These are phyloP conservation scores for Druon quercuslanigerum DNA, from an alignment of 1,140 invertebrate species.

Conservation along the genomic window DNA sequence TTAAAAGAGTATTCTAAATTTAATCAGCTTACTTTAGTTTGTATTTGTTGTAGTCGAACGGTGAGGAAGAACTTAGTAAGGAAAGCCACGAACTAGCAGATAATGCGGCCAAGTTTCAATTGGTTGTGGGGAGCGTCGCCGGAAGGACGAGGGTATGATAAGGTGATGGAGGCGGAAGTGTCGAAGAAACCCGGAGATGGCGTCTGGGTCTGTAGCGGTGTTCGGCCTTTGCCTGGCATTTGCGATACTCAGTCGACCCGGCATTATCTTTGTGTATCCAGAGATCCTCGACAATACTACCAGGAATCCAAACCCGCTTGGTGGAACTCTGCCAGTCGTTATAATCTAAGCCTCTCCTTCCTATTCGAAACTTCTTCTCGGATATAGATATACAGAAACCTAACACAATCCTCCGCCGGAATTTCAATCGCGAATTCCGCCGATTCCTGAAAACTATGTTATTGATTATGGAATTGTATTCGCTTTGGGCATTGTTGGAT, in stretches of 20 bases:
- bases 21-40: too few relatives aligned
- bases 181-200: constrained; percentile 27
- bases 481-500: constrained; percentile 16
- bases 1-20: too few relatives aligned
- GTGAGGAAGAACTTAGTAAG: not conserved
- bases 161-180: constrained; percentile 10
- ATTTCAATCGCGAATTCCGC: constrained; percentile 19
- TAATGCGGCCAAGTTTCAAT: constrained; percentile 17
- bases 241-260: constrained; percentile 38
- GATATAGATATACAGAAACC: constrained; percentile 11
- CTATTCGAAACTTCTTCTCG: constrained; percentile 19
- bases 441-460: constrained; percentile 26
- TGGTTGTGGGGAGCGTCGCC: not conserved
- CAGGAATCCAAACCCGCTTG: constrained; percentile 39
- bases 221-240: constrained; percentile 42
- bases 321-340: constrained; percentile 38
- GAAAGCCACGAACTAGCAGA: not conserved
- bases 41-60: not conserved
- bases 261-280: constrained; percentile 56
- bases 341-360: constrained; percentile 43
- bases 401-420: not conserved
- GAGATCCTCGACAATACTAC: constrained; percentile 44
- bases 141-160: constrained; percentile 14
- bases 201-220: constrained; percentile 7
- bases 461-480: constrained; percentile 24